These are phyloP conservation scores for Oasisia sp. DNA, from an alignment of 2,888 invertebrate genomes.

Conservation along the genomic window DNA sequence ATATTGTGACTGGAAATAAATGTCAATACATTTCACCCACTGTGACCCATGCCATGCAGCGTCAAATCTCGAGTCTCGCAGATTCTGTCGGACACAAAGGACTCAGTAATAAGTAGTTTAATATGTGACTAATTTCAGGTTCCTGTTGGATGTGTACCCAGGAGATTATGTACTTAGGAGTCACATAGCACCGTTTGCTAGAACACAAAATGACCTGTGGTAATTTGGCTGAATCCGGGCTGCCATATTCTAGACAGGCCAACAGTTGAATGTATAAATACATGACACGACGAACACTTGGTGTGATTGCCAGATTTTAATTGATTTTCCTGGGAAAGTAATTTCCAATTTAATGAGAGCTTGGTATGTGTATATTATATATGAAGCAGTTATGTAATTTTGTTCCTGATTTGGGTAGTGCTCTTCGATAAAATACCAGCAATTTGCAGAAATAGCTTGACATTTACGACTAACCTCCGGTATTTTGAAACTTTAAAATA, in stretches of 20 bases:
- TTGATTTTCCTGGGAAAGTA: neutral
- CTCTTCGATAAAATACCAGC: neutral
- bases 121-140: neutral
- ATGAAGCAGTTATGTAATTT: neutral
- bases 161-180: neutral
- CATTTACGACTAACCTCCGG: neutral
- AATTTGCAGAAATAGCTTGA: neutral
- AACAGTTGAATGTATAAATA: neutral
- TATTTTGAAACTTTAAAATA: too few relatives aligned
- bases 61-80: neutral
- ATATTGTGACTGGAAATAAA: neutral
- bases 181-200: neutral
- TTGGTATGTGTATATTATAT: neutral
- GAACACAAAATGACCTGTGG: neutral
- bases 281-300: neutral
- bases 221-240: neutral
- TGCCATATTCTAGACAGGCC: neutral
- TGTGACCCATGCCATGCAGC: neutral
- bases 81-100: neutral
- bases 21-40: neutral
- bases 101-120: neutral
- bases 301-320: neutral
- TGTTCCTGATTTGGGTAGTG: neutral
- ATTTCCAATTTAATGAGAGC: neutral
- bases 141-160: neutral